These are phyloP conservation scores for Tiliacea aurago DNA, from an alignment of 2,888 invertebrate genomes.

Conservation along the genomic window DNA sequence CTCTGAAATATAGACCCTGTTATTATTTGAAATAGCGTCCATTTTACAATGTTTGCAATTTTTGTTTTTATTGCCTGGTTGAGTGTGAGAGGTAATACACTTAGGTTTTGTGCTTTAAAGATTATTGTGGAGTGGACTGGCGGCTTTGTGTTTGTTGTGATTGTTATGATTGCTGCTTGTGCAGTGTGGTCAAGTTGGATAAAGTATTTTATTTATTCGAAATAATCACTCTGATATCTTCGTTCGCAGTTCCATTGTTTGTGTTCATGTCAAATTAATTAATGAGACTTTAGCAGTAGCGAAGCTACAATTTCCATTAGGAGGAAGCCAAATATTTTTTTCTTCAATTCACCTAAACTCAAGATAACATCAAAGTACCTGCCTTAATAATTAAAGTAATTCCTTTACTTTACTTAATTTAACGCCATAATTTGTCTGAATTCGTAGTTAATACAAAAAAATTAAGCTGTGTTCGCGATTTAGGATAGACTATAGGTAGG, in stretches of 20 bases:
- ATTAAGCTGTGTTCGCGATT: too few species aligned
- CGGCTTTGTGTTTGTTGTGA: background rate
- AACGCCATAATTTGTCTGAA: too few species aligned
- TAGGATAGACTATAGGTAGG: too few species aligned
- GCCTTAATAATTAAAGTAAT: too few species aligned
- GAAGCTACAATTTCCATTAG: too few species aligned
- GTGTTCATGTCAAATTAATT: background rate
- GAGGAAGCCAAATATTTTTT: too few species aligned
- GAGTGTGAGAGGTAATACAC: constrained; percentile 42
- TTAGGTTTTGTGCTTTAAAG: constrained; percentile 42
- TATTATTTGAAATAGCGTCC: constrained; percentile 26
- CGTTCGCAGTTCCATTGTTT: background rate
- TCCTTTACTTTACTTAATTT: too few species aligned
- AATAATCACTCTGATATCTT: background rate
- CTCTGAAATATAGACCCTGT: constrained; percentile 45
- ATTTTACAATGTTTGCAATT: constrained; percentile 35
- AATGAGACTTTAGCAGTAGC: too few species aligned
- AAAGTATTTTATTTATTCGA: constrained; percentile 8
- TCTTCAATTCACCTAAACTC: too few species aligned
- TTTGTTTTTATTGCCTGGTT: constrained; percentile 48
- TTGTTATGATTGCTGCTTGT: constrained; percentile 17
- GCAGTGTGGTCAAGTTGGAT: background rate
- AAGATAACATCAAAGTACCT: too few species aligned
- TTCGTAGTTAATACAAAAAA: too few species aligned
- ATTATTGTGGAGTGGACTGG: constrained; percentile 42